These are phyloP conservation scores for Sylvia atricapilla DNA, from an alignment of 2,113 vertebrate species.

Conservation along the genomic window DNA sequence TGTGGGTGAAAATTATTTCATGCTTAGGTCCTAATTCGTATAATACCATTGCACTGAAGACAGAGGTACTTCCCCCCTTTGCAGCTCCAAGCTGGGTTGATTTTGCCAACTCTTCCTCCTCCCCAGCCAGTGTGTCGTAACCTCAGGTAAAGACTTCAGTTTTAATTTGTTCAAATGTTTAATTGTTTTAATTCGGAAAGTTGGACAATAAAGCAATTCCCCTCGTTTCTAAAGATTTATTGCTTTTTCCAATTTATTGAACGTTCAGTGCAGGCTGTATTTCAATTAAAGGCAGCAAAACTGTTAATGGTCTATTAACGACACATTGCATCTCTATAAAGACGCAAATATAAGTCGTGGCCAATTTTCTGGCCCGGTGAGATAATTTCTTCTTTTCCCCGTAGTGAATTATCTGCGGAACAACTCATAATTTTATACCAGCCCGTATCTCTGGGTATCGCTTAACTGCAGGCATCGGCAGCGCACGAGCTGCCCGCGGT, in stretches of 20 bases:
- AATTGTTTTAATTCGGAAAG: background rate
- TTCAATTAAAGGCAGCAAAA: background rate
- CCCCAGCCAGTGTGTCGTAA: background rate
- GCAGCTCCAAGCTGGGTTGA: background rate
- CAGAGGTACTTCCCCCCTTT: accelerated
- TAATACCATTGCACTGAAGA: background rate
- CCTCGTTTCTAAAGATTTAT: background rate
- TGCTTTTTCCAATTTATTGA: background rate
- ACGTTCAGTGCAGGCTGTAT: background rate
- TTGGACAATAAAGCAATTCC: background rate
- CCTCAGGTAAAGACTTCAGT: background rate
- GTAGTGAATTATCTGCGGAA: background rate
- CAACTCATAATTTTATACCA: background rate
- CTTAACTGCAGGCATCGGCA: accelerated
- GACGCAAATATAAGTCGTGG: background rate
- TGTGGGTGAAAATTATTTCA: background rate
- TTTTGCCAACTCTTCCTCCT: background rate
- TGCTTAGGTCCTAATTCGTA: background rate
- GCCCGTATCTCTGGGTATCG: background rate
- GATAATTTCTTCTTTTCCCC: background rate
- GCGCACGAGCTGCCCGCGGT: accelerated
- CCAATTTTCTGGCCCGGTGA: background rate
- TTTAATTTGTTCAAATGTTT: background rate
- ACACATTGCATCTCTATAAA: background rate
- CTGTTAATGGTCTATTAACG: background rate